These are phyloP conservation scores for Albula glossodonta DNA, from an alignment of 2,113 vertebrate genomes.

Conservation along the genomic window DNA sequence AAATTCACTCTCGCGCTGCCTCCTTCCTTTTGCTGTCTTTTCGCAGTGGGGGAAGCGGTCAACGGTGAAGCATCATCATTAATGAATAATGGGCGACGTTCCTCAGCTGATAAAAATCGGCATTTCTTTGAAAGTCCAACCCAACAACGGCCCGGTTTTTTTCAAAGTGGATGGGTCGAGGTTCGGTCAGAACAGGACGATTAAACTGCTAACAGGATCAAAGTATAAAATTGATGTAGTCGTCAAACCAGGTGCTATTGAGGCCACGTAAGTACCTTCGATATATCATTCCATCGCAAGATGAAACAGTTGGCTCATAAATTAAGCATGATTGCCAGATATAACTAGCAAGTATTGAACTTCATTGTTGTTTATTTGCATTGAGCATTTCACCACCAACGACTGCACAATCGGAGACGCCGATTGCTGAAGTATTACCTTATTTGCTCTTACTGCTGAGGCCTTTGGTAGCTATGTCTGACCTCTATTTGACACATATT, in stretches of 20 bases:
- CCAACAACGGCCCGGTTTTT: slow-evolving; percentile 86
- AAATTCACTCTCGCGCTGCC: slow-evolving; percentile 8
- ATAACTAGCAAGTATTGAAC: not conserved
- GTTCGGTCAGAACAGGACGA: slow-evolving; percentile 94
- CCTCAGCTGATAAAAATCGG: slow-evolving; percentile 84
- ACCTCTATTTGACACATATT: not conserved
- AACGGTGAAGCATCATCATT: not conserved
- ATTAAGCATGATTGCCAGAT: not conserved
- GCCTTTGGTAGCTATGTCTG: not conserved
- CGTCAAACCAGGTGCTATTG: slow-evolving; percentile 83
- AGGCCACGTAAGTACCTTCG: slow-evolving; percentile 85
- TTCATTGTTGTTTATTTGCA: not conserved
- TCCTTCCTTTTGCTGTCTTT: not conserved
- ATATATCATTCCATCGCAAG: not conserved
- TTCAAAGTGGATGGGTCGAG: slow-evolving; percentile 94
- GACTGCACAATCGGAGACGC: not conserved
- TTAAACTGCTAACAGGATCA: slow-evolving; percentile 92
- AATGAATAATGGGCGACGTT: slow-evolving; percentile 77
- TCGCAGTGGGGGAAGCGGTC: not conserved
- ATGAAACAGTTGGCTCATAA: not conserved
- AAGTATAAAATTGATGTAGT: slow-evolving; percentile 91
- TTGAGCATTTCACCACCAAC: not conserved
- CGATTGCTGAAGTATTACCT: not conserved
- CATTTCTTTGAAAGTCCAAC: slow-evolving; percentile 89
- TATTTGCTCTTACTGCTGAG: too few species aligned